Conservation (phyloP, 1,140 invertebrate species). For the Yoshiicerus persimilis region DNA sequence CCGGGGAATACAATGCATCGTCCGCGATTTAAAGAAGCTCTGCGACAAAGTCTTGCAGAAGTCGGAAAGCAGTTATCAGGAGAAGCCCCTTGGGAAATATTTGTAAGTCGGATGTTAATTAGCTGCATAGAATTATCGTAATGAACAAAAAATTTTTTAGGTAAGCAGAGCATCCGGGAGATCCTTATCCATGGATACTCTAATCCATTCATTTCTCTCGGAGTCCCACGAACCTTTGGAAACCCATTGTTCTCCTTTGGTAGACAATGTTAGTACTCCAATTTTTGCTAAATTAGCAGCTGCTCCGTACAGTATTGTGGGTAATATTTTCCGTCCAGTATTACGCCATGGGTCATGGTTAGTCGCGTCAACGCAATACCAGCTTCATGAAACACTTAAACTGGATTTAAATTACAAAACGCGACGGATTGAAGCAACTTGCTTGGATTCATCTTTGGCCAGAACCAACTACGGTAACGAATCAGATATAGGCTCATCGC, state of each 20-base stretch:
- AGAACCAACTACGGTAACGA: background rate
- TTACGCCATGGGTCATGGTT: background rate
- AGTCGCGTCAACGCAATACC: background rate
- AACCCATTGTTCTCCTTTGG: background rate
- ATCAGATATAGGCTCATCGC: background rate
- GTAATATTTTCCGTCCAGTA: background rate
- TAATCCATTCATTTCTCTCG: background rate
- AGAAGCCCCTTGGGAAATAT: background rate
- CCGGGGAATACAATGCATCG: background rate
- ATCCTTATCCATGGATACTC: background rate
- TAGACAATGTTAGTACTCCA: background rate
- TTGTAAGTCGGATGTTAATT: background rate
- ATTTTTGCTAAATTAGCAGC: background rate
- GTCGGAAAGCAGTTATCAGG: background rate
- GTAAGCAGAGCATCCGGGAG: background rate
- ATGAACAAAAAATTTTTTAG: background rate
- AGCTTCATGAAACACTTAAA: background rate
- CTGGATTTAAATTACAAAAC: background rate
- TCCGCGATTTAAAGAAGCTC: background rate
- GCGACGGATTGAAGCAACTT: background rate
- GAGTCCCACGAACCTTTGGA: background rate
- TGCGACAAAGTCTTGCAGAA: background rate
- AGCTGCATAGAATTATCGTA: background rate
- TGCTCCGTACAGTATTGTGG: background rate
- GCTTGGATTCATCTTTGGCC: background rate